Evolutionary conservation across 2,888 invertebrate genomes (phyloP).

Genomic region (Smittia sp.): DNA sequence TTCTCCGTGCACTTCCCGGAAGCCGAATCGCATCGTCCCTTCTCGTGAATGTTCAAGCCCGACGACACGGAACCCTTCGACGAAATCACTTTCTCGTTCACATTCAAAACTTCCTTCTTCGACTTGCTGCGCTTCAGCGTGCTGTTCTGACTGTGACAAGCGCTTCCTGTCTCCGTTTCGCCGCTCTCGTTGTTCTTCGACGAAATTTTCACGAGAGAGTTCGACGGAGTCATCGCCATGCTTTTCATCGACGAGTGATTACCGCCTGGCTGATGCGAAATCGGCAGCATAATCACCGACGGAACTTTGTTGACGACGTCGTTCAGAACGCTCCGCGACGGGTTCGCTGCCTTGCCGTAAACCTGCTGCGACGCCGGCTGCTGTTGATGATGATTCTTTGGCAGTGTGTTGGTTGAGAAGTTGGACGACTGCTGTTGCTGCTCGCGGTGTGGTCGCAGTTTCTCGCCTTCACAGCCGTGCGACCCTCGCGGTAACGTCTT

Average conservation of each 20-base stretch:
- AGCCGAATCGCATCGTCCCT: neutral
- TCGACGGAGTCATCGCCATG: neutral
- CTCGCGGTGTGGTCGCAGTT: conserved; percentile 19
- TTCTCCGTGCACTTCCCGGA: conserved; percentile 44
- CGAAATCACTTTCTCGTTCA: conserved; percentile 38
- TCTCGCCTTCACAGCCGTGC: conserved; percentile 27
- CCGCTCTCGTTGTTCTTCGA: conserved; percentile 20
- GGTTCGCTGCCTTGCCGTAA: conserved; percentile 48
- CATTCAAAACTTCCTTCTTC: conserved; percentile 28
- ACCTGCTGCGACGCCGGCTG: conserved; percentile 48
- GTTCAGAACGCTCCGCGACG: conserved; percentile 52
- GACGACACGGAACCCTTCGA: conserved; percentile 25
- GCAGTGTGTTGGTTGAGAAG: conserved; percentile 40
- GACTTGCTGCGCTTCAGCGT: conserved; percentile 34
- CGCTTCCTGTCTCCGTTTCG: neutral
- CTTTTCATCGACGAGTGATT: conserved; percentile 26
- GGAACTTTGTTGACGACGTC: conserved; percentile 54
- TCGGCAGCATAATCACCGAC: conserved; percentile 52
- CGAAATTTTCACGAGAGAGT: conserved; percentile 13
- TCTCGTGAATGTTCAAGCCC: neutral
- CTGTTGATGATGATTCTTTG: conserved; percentile 36
- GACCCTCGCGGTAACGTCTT: conserved; percentile 46
- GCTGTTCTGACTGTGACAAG: conserved; percentile 38
- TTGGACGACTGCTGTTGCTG: conserved; percentile 47
- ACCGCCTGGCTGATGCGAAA: conserved; percentile 45